These are phyloP conservation scores for Petaurus breviceps DNA, from an alignment of 2,113 vertebrate species.

Conservation along the genomic window DNA sequence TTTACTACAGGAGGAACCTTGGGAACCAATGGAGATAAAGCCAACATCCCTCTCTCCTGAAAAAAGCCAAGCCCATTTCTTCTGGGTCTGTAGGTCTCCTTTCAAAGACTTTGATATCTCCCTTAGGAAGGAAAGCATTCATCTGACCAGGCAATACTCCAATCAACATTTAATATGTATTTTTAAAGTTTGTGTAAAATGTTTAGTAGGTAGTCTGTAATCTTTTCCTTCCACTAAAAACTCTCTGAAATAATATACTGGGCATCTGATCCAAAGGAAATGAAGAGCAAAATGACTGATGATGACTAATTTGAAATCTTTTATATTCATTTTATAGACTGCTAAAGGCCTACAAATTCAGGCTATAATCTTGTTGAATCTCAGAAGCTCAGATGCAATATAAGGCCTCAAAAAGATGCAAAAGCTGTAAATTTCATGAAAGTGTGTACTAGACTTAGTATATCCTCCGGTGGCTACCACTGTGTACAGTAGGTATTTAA, in stretches of 20 bases:
- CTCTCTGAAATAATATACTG: conserved; percentile 40
- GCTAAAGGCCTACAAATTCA: not conserved
- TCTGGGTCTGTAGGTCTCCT: conserved; percentile 5
- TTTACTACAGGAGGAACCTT: not conserved
- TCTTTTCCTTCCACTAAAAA: conserved; percentile 40
- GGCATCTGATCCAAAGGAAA: conserved; percentile 33
- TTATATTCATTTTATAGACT: not conserved
- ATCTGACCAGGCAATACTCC: conserved; percentile 52
- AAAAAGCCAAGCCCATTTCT: not conserved
- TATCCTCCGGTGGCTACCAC: not conserved
- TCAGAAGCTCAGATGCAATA: not conserved
- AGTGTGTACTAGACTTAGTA: not conserved
- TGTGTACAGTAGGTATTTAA: not conserved
- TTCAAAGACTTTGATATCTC: conserved; percentile 52
- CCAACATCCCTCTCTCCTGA: no score
- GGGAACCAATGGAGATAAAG: not conserved
- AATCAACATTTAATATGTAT: conserved; percentile 49
- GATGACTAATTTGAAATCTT: conserved; percentile 42
- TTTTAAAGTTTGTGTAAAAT: conserved; percentile 57
- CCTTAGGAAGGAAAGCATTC: conserved; percentile 34
- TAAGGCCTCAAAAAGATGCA: not conserved
- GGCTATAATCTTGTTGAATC: not conserved
- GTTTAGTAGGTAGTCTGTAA: conserved; percentile 40
- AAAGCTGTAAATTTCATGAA: not conserved
- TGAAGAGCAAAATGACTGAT: conserved; percentile 13